Percentiles rank a stretch among this genome's conserved stretches.
phyloP scores from a whole-genome alignment of 64 coral and sea anemone species.

The Stichodactyla helianthus region DNA sequence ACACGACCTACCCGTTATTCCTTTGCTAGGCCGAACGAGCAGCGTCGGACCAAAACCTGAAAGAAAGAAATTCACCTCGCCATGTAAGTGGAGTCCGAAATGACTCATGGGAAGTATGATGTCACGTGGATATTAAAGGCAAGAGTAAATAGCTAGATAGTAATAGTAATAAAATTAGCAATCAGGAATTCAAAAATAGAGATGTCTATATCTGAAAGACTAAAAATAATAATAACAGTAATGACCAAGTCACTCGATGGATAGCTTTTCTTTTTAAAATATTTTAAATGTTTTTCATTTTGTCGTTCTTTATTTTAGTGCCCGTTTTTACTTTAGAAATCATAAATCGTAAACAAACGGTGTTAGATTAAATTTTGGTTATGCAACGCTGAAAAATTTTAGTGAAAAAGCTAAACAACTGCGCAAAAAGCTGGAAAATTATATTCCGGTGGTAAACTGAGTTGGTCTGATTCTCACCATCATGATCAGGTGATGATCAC shows the following conservation, averaged over 20 bases:
- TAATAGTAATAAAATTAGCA: neutral
- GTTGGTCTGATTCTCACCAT: too few species aligned
- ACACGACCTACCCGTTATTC: neutral
- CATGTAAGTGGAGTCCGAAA: neutral
- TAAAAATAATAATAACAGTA: neutral
- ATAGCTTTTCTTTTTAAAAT: neutral
- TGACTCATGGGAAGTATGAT: constrained; percentile 4
- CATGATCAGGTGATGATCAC: too few species aligned
- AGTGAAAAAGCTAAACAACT: too few species aligned
- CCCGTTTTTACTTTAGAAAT: neutral
- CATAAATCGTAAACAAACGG: too few species aligned
- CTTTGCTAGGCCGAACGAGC: neutral
- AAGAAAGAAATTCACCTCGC: constrained; percentile 3
- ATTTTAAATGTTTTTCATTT: neutral
- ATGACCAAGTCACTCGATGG: neutral
- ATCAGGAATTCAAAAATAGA: neutral
- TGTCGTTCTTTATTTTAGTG: neutral
- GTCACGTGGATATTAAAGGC: neutral
- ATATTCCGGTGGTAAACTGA: too few species aligned
- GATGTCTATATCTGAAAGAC: neutral
- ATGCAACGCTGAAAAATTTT: too few species aligned
- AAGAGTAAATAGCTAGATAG: constrained; percentile 1
- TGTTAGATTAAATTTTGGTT: too few species aligned
- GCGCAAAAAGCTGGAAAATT: too few species aligned
- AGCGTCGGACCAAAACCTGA: neutral